A percentile compares a stretch with the other conserved stretches of the same genome.
Conservation (phyloP, 2,888 invertebrate genomes). For the Lordiphosa andalusiaca region DNA sequence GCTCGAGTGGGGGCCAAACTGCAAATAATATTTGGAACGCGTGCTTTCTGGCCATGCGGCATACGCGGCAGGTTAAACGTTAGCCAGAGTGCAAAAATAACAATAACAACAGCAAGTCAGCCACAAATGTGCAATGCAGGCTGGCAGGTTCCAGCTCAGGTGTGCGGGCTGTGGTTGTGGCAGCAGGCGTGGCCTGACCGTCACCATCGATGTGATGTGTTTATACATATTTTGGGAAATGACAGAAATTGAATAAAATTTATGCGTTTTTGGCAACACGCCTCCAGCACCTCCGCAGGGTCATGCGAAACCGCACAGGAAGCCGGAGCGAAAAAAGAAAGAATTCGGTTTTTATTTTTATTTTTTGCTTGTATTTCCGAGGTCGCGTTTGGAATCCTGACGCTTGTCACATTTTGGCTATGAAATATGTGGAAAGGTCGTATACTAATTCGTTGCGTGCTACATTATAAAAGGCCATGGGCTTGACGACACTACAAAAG, state of each 20-base stretch:
- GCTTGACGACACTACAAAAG: no score
- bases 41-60: constrained; percentile 42
- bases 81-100: constrained; percentile 23
- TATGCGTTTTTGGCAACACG: constrained; percentile 44
- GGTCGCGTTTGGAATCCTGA: not conserved
- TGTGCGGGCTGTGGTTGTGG: constrained; percentile 28
- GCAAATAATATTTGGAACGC: constrained; percentile 64
- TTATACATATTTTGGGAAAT: constrained; percentile 65
- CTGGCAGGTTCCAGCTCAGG: constrained; percentile 34
- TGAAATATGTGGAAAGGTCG: constrained; percentile 60
- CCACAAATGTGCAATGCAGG: constrained; percentile 53
- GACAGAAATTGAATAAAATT: constrained; percentile 74
- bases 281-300: constrained; percentile 12
- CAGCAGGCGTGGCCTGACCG: not conserved
- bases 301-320: constrained; percentile 45
- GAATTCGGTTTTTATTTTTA: no score
- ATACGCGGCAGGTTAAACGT: constrained; percentile 36
- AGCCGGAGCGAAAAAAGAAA: constrained; percentile 26
- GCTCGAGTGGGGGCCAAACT: constrained; percentile 37
- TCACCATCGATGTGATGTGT: constrained; percentile 56
- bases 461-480: constrained; percentile 9
- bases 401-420: constrained; percentile 30
- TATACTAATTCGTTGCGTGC: constrained; percentile 21
- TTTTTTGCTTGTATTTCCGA: constrained; percentile 3
- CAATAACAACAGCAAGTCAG: constrained; percentile 20